Conservation (phyloP, 2,797 vertebrate species). For the Gymnoscopelus braueri region DNA sequence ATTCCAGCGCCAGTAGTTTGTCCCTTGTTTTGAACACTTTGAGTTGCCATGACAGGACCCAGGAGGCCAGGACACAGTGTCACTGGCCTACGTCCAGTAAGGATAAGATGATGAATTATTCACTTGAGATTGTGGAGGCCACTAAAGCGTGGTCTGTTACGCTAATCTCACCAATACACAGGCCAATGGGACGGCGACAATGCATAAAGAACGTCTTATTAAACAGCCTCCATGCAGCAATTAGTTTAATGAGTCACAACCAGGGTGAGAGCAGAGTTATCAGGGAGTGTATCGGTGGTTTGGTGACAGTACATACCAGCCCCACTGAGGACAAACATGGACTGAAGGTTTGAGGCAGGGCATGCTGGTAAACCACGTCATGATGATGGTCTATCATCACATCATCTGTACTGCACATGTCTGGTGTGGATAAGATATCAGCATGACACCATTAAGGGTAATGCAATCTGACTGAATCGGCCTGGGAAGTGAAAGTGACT, state of each 20-base stretch:
- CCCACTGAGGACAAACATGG: not conserved
- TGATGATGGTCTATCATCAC: too few species aligned
- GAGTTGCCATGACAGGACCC: conserved; percentile 28
- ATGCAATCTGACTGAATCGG: too few species aligned
- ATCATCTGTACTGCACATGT: too few species aligned
- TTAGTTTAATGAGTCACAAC: not conserved
- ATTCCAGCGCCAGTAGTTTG: too few species aligned
- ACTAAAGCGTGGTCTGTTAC: conserved; percentile 58
- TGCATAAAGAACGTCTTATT: conserved; percentile 8
- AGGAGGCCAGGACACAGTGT: conserved; percentile 48
- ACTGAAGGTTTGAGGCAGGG: not conserved
- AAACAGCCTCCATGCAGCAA: conserved; percentile 40
- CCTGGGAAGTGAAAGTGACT: too few species aligned
- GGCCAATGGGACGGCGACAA: too few species aligned
- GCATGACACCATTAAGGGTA: too few species aligned
- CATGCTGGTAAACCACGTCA: too few species aligned
- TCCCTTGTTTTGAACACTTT: conserved; percentile 32
- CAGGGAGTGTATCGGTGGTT: too few species aligned
- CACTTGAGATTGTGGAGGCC: conserved; percentile 63
- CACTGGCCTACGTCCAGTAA: conserved; percentile 60
- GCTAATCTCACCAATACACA: conserved; percentile 34
- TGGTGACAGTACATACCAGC: not conserved
- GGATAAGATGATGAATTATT: conserved; percentile 76
- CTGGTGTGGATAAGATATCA: too few species aligned
- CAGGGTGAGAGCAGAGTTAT: too few species aligned